These are phyloP conservation scores for Psammodynastes pulverulentus DNA, from an alignment of 2,113 vertebrate species.

Conservation along the genomic window DNA sequence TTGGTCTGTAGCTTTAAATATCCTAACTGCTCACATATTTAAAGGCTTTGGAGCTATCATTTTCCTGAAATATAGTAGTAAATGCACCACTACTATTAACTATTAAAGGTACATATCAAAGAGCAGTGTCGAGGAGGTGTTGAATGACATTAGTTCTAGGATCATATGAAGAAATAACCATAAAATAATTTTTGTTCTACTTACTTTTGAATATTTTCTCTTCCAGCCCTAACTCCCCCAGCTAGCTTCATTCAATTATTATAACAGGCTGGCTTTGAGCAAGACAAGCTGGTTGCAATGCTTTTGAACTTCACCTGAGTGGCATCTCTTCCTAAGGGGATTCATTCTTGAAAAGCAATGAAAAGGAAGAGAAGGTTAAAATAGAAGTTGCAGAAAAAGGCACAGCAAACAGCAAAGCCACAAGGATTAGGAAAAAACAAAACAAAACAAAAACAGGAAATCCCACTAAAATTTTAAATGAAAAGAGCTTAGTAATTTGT, in stretches of 20 bases:
- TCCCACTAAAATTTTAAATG: slow-evolving; percentile 44
- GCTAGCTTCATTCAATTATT: neutral
- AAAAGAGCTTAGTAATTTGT: slow-evolving; percentile 60
- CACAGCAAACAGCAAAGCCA: slow-evolving; percentile 22
- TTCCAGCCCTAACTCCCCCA: neutral
- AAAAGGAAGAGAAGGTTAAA: slow-evolving; percentile 49
- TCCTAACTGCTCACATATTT: neutral
- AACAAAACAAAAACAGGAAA: slow-evolving; percentile 36
- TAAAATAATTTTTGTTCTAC: slow-evolving; percentile 29
- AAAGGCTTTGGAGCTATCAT: neutral
- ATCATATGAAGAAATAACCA: neutral
- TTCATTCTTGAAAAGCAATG: slow-evolving; percentile 38
- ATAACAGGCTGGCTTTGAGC: slow-evolving; percentile 15
- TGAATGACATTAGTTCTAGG: neutral
- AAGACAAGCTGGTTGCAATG: slow-evolving; percentile 6
- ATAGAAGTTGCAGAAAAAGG: slow-evolving; percentile 44
- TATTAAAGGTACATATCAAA: neutral
- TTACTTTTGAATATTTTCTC: neutral
- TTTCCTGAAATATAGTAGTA: neutral
- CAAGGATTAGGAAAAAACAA: slow-evolving; percentile 39
- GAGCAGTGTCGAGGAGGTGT: neutral
- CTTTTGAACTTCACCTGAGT: slow-evolving; percentile 39
- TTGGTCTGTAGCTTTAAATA: neutral
- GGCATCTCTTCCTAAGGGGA: neutral
- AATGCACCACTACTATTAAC: neutral